A percentile compares a stretch with the other conserved stretches of the same genome.
Evolutionary conservation across 2,113 vertebrate species (phyloP).

Genomic region (Alethe castanea): DNA sequence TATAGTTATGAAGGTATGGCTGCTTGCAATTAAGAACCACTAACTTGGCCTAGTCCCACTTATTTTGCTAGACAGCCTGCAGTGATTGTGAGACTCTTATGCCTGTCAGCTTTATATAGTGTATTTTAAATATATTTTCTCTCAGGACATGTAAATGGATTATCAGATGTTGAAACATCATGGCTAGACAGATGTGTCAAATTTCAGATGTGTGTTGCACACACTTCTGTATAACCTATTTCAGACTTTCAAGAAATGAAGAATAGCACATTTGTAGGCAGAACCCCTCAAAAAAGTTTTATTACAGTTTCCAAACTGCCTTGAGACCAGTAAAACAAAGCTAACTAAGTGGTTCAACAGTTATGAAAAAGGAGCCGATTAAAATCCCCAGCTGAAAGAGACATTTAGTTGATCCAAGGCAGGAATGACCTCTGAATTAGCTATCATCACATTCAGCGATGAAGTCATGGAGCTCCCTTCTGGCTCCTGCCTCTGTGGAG

Average conservation of each 20-base stretch:
- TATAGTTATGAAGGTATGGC: neutral
- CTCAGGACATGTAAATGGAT: constrained; percentile 52
- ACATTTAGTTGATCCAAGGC: constrained; percentile 60
- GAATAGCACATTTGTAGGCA: constrained; percentile 51
- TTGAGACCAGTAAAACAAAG: constrained; percentile 59
- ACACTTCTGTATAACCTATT: constrained; percentile 66
- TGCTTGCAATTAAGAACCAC: neutral
- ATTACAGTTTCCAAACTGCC: constrained; percentile 70
- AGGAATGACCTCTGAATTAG: constrained; percentile 66
- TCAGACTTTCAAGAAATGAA: constrained; percentile 55
- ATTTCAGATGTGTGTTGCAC: constrained; percentile 51
- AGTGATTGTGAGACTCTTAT: neutral
- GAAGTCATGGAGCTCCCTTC: constrained; percentile 60
- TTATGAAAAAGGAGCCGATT: constrained; percentile 60
- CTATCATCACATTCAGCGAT: constrained; percentile 28
- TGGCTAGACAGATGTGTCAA: constrained; percentile 45
- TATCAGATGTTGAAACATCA: constrained; percentile 62
- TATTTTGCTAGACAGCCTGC: neutral
- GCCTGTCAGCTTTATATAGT: neutral
- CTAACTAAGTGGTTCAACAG: constrained; percentile 71
- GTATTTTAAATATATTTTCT: constrained; percentile 40
- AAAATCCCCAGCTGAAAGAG: constrained; percentile 73
- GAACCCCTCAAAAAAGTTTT: constrained; percentile 57
- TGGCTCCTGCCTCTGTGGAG: neutral
- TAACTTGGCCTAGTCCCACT: neutral